Conservation (phyloP, 2,888 invertebrate genomes). For the Nomada ferruginata region DNA sequence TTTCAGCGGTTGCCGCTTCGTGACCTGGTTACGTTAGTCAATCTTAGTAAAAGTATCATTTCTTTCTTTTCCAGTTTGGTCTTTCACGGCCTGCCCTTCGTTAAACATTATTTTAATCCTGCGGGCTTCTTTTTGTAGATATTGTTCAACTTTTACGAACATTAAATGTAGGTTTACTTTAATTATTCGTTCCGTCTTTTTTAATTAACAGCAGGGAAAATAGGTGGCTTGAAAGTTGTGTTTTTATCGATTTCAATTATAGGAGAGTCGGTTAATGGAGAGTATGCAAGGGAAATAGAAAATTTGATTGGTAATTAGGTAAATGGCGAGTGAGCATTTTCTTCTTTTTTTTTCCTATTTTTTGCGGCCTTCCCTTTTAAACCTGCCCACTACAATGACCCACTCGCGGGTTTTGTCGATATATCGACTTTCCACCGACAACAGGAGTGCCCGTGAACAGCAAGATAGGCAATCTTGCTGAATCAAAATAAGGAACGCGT, state of each 20-base stretch:
- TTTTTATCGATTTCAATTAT: background rate
- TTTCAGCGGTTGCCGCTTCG: conserved; percentile 13
- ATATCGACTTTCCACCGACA: conserved; percentile 77
- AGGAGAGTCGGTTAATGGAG: background rate
- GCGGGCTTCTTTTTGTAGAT: too few species aligned
- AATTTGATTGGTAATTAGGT: conserved; percentile 44
- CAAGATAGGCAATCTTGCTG: conserved; percentile 31
- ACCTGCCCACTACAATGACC: conserved; percentile 65
- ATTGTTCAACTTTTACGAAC: too few species aligned
- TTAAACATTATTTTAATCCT: too few species aligned
- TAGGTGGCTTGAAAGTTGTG: background rate
- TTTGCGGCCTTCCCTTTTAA: conserved; percentile 34
- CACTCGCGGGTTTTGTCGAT: conserved; percentile 75
- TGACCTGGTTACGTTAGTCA: conserved; percentile 26
- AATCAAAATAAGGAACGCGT: conserved; percentile 43
- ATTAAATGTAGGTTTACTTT: too few species aligned
- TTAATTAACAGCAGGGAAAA: background rate
- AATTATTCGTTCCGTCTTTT: too few species aligned
- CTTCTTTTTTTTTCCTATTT: background rate
- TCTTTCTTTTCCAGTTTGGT: background rate
- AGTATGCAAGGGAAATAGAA: background rate
- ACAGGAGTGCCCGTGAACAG: conserved; percentile 56
- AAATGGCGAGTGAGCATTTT: conserved; percentile 20
- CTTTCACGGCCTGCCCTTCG: too few species aligned
- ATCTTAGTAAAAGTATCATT: background rate